Percentiles rank a stretch among this genome's conserved stretches.
Conservation (phyloP, 1,140 invertebrate genomes). For the Eulimnadia texana region DNA sequence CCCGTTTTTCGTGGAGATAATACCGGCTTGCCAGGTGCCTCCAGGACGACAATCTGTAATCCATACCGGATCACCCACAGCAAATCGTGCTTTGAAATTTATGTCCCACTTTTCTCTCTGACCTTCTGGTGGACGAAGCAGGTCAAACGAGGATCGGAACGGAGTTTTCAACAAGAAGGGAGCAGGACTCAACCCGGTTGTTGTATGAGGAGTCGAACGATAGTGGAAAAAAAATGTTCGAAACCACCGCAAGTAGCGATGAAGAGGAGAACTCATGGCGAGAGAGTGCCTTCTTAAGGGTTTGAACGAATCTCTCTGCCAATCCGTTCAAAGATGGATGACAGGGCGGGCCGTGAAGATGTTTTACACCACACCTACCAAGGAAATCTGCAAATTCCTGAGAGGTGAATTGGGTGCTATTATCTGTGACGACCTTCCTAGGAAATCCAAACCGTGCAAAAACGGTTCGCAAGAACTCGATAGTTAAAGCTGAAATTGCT, state of each 20-base stretch:
- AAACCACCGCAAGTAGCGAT: neutral
- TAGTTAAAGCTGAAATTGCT: constrained; percentile 18
- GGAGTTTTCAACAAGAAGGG: neutral
- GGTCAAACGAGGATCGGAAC: neutral
- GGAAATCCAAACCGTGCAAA: constrained; percentile 30
- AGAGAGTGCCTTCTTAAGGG: neutral
- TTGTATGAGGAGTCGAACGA: constrained; percentile 7
- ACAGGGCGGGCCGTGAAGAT: neutral
- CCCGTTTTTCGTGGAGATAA: no score
- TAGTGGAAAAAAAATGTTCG: neutral
- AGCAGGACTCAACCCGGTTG: constrained; percentile 3
- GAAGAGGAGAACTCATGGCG: neutral
- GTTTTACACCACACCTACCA: constrained; percentile 26
- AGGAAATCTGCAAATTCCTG: constrained; percentile 29
- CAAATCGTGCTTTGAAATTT: no score
- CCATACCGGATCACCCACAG: no score
- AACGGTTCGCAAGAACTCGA: constrained; percentile 24
- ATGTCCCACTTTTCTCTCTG: neutral
- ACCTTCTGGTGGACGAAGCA: neutral
- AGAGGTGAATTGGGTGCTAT: constrained; percentile 30
- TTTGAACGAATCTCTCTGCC: constrained; percentile 19
- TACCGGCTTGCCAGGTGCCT: no score
- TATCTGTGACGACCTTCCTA: constrained; percentile 29
- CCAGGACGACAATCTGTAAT: no score
- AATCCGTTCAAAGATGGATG: constrained; percentile 26